Evolutionary conservation across 2,797 vertebrate genomes (phyloP).

Genomic region (Phalanger gymnotis): DNA sequence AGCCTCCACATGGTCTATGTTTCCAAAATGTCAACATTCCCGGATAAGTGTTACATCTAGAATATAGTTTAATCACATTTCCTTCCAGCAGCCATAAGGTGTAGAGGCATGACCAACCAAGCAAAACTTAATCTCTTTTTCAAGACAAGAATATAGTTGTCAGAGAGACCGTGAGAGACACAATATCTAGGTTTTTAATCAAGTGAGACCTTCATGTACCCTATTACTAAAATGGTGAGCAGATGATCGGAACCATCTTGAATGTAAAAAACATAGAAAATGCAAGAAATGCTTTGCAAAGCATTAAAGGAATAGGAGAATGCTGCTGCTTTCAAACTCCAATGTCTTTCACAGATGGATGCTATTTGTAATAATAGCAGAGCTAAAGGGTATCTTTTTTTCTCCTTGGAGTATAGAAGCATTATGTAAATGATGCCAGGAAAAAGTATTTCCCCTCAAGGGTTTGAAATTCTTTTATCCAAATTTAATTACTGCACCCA

Average conservation of each 20-base stretch:
- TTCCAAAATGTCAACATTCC: slow-evolving; percentile 53
- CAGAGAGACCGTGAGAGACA: slow-evolving; percentile 1
- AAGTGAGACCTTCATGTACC: slow-evolving; percentile 30
- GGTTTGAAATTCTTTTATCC: slow-evolving; percentile 50
- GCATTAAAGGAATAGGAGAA: not conserved
- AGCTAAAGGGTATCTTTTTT: not conserved
- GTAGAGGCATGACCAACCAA: slow-evolving; percentile 29
- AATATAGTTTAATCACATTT: slow-evolving; percentile 30
- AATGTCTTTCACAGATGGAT: slow-evolving; percentile 40
- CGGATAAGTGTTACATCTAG: slow-evolving; percentile 41
- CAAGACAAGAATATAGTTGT: slow-evolving; percentile 19
- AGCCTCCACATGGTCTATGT: not conserved
- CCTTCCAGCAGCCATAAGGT: slow-evolving; percentile 24
- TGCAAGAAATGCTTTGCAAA: not conserved
- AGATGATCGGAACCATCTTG: slow-evolving; percentile 33
- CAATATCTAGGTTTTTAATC: slow-evolving; percentile 42
- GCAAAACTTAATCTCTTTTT: slow-evolving; percentile 43
- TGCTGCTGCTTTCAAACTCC: slow-evolving; percentile 8
- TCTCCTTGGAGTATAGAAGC: slow-evolving; percentile 27
- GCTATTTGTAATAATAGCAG: slow-evolving; percentile 21
- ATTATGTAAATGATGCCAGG: slow-evolving; percentile 36
- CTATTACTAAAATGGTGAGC: slow-evolving; percentile 16
- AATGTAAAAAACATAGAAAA: slow-evolving; percentile 34
- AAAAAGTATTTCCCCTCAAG: slow-evolving; percentile 44
- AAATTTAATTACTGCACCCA: slow-evolving; percentile 31